A percentile compares a stretch with the other conserved stretches of the same genome.
phyloP scores from a whole-genome alignment of 1,140 invertebrate genomes.

The Hycleus cichorii region DNA sequence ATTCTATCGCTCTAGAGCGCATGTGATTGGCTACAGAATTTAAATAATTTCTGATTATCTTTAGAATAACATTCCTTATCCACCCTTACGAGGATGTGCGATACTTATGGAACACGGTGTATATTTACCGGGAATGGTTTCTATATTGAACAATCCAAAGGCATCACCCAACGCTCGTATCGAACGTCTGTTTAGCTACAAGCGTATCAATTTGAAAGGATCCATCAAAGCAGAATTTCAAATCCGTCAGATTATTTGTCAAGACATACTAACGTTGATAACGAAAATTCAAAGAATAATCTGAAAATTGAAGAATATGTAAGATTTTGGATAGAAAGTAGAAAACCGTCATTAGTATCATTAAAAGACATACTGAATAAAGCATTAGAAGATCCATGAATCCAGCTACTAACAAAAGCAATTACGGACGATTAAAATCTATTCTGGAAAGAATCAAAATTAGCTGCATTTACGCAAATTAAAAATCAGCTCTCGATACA shows the following conservation, averaged over 20 bases:
- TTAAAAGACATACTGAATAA: slow-evolving; percentile 2
- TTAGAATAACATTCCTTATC: too few relatives aligned
- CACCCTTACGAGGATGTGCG: too few relatives aligned
- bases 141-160: neutral
- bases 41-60: too few relatives aligned
- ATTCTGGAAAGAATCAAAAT: slow-evolving; percentile 1
- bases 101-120: slow-evolving; percentile 30
- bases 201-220: neutral
- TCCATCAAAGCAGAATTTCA: neutral
- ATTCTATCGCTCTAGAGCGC: too few relatives aligned
- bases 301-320: neutral
- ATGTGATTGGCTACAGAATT: too few relatives aligned
- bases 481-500: slow-evolving; percentile 3
- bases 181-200: neutral
- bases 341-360: neutral
- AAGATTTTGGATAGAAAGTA: neutral
- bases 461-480: slow-evolving; percentile 3
- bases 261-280: neutral
- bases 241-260: neutral
- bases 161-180: neutral
- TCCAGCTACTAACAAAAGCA: neutral
- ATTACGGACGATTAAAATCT: neutral
- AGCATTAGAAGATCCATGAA: neutral
- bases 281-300: neutral
- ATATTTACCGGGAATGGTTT: slow-evolving; percentile 36